Evolutionary conservation across 1,140 invertebrate genomes (phyloP), one percentile per base, ranked within the genome.

Genomic region (Panagrolaimus sp.): DNA sequence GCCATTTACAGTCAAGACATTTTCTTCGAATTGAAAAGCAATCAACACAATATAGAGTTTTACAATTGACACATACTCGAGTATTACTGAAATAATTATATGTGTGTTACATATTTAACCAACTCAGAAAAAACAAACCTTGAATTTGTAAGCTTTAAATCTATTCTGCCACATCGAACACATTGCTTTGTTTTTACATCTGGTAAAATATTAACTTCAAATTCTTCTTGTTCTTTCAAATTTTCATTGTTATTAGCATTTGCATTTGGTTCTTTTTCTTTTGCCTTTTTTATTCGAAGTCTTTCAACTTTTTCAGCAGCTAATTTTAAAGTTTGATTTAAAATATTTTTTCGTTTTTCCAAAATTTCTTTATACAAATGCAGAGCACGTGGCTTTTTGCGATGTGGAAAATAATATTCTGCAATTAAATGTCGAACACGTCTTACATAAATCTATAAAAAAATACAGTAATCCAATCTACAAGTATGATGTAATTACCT

Each of bases 41-140:
- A 47, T 77, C 74, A 23, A 75, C 57, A 44, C 74, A 75, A 47
- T 75, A 75, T 4, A 75, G 27, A 9, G 65, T 44, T 14, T 47
- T 71, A 51, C 67, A 75, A 23, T 69, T 64, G 25, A 43, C 48
- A 43, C 65, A 78, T 43, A 72, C 47, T 45, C 57, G 57, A 63
- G 65, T 62, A 57, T 63, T 76, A 27, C 51, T 75, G 44, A 71
- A 73, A 63, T n/a, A 1, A 20, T 25, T 14, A 25, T n/a, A 25
- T 20, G 51, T 57, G n/a, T n/a, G n/a, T n/a, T n/a, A n/a, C n/a
- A n/a, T 57, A 9, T 20, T 20, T 20, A 57, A 57, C 20, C 11
- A 27, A 27, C 27, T 25, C 5, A 57, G n/a, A 20, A 25, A n/a
- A n/a, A 20, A 27, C 51, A 5, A 11, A 57, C 51, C 51, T 27